These are phyloP conservation scores for Bradypus variegatus DNA, from an alignment of 2,797 vertebrate genomes.

Conservation along the genomic window DNA sequence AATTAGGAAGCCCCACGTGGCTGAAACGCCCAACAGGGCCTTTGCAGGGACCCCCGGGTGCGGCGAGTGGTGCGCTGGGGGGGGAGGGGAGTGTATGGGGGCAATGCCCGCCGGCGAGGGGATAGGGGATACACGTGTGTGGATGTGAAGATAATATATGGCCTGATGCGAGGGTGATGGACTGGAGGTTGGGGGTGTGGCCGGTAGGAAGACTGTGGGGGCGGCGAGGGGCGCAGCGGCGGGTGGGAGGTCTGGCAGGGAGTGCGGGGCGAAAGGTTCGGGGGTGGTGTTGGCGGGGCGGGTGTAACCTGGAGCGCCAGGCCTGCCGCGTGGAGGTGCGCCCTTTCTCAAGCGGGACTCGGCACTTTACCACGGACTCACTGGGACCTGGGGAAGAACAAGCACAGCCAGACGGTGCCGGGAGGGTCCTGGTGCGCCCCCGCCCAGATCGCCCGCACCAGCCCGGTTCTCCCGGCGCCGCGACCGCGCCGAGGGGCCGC, in stretches of 20 bases:
- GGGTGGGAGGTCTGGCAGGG: background rate
- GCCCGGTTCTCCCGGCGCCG: slow-evolving; percentile 15
- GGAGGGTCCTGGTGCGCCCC: background rate
- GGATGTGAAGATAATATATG: background rate
- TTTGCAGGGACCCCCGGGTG: slow-evolving; percentile 37
- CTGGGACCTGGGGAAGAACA: slow-evolving; percentile 29
- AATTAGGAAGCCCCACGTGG: slow-evolving; percentile 42
- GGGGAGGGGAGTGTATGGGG: too few relatives aligned
- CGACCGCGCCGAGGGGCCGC: slow-evolving; percentile 24
- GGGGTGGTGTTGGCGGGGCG: background rate
- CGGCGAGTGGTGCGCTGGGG: background rate
- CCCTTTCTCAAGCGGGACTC: slow-evolving; percentile 19
- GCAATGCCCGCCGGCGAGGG: background rate
- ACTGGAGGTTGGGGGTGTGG: background rate
- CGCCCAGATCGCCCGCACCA: background rate
- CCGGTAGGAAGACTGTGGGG: background rate
- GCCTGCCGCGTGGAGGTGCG: too few relatives aligned
- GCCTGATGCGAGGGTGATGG: too few relatives aligned
- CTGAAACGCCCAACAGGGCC: slow-evolving; percentile 59
- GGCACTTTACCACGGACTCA: slow-evolving; percentile 43
- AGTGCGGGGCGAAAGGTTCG: fast-evolving
- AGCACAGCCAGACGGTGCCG: slow-evolving; percentile 57
- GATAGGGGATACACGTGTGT: background rate
- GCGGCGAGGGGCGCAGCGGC: background rate
- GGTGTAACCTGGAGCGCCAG: fast-evolving